Evolutionary conservation across 2,113 vertebrate genomes (phyloP), one percentile per base, ranked within the genome.

Genomic region (Balaenoptera acutorostrata): DNA sequence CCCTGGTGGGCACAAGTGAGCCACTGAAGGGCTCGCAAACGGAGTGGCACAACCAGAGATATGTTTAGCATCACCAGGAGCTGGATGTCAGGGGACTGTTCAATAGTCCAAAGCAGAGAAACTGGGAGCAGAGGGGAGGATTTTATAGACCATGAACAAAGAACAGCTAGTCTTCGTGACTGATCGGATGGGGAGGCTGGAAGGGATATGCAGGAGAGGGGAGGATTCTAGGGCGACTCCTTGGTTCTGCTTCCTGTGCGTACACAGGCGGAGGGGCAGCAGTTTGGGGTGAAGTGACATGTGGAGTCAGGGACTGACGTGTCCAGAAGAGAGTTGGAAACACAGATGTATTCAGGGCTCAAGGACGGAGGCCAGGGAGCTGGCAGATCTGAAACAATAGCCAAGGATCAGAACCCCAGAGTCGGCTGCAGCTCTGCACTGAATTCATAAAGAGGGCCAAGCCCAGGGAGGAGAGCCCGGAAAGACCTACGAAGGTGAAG

Each of bases 221-320:
- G 12, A 4, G 23, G 44, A 27, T 39, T 75, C 69, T 5, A 36
- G 61, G 80, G 55, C 15, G 31, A 18, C n/a, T 80, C 61, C 21
- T 25, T 23, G 55, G 33, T 39, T 95, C 80, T 59, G 36, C 25
- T 36, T 74, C 49, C 31, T 3, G 17, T 15, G n/a, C 49, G 5
- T 1, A 64, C 44, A 86, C 2, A 57, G 57, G 33, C 0, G 36
- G 27, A 57, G 8, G 80, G 71, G 31, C 61, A 20, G 66, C 12
- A 3, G 10, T 29, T 14, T 49, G 23, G 71, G 69, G 27, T 36
- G 63, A 31, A 59, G 52, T 44, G 63, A 33, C 29, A 1, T 0
- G 9, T 1, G 11, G 52, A 72, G 11, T 0, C 0, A 87, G 61
- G n/a, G n/a, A 20, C 55, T 21, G 66, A 31, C 11, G 1, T 4